These are phyloP conservation scores for Grapholita molesta DNA, from an alignment of 1,140 invertebrate species.

Conservation along the genomic window DNA sequence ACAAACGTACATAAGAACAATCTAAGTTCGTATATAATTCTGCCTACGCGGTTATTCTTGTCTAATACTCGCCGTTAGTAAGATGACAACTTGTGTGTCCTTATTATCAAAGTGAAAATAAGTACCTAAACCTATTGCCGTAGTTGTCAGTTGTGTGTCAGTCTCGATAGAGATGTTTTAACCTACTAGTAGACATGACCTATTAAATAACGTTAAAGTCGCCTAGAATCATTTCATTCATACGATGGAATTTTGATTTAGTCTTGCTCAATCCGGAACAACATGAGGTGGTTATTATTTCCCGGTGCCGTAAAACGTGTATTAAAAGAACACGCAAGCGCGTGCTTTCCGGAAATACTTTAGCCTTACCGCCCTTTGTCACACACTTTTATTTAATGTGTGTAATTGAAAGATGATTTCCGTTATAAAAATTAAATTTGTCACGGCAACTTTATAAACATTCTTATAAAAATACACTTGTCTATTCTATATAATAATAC, in stretches of 20 bases:
- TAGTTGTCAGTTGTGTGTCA: too few species aligned
- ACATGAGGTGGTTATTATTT: constrained; percentile 5
- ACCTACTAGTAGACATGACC: neutral
- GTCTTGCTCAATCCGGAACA: neutral
- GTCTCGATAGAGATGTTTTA: neutral
- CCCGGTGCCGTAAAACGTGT: neutral
- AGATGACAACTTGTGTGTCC: too few species aligned
- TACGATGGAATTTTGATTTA: neutral
- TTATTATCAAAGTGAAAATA: too few species aligned
- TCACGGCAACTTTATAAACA: neutral
- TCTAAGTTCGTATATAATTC: too few species aligned
- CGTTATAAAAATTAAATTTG: neutral
- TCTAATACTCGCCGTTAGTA: too few species aligned
- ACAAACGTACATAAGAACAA: too few species aligned
- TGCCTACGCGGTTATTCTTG: too few species aligned
- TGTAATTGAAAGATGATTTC: constrained; percentile 4
- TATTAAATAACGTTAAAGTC: neutral
- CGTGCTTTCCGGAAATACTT: constrained; percentile 3
- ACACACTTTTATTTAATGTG: constrained; percentile 12
- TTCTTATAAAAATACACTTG: too few species aligned
- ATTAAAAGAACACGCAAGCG: constrained; percentile 1
- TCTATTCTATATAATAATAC: too few species aligned
- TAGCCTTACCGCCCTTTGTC: constrained; percentile 6
- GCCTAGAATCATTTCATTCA: constrained; percentile 2
- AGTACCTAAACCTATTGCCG: too few species aligned